Percentiles rank a stretch among this genome's conserved stretches.
Conservation (phyloP, 2,888 invertebrate species). For the Copidosoma aretas region DNA sequence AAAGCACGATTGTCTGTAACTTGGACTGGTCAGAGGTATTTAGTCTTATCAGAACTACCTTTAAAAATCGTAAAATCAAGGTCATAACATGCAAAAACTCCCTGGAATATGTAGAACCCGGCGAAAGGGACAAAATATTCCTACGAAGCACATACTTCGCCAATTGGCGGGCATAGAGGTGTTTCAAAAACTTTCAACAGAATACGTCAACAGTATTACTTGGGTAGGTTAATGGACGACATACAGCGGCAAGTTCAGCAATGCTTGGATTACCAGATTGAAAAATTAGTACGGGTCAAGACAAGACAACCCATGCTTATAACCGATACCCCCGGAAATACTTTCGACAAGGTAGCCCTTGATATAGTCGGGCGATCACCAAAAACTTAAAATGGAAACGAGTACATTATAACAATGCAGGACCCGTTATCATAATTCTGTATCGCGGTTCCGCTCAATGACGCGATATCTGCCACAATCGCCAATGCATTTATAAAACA, state of each 20-base stretch:
- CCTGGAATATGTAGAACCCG: neutral
- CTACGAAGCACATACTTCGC: conserved; percentile 4
- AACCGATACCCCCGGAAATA: conserved; percentile 32
- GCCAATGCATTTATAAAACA: neutral
- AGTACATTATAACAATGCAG: conserved; percentile 1
- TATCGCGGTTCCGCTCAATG: neutral
- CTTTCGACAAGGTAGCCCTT: conserved; percentile 39
- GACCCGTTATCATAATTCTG: conserved; percentile 2
- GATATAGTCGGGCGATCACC: conserved; percentile 45
- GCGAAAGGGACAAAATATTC: conserved; percentile 1
- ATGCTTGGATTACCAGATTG: conserved; percentile 35
- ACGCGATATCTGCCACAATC: neutral
- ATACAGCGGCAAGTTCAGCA: conserved; percentile 12
- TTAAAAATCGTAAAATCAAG: neutral
- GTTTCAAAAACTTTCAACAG: conserved; percentile 30
- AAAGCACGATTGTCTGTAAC: neutral
- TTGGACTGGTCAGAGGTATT: neutral
- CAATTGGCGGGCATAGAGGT: conserved; percentile 24
- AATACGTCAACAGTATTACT: conserved; percentile 25
- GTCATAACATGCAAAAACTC: neutral
- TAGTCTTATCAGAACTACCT: neutral
- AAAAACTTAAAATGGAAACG: conserved; percentile 10
- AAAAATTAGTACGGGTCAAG: conserved; percentile 35
- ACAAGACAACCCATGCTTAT: conserved; percentile 37
- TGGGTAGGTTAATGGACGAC: conserved; percentile 24